Percentiles rank a stretch among this genome's conserved stretches.
Conservation (phyloP, 2,888 invertebrate genomes). For the Cephus spinipes region DNA sequence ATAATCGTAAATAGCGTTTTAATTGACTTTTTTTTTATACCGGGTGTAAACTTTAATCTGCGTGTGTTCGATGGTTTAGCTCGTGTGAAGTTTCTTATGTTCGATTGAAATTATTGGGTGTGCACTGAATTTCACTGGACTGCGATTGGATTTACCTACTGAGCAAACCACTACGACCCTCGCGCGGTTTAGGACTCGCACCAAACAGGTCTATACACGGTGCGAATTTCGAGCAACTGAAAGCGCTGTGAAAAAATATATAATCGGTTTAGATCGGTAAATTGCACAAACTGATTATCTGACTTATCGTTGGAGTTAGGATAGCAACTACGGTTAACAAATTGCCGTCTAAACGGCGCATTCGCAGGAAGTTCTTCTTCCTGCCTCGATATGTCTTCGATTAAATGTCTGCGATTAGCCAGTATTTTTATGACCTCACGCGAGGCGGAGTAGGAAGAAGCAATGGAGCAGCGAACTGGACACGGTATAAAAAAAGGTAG, state of each 20-base stretch:
- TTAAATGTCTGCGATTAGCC: not conserved
- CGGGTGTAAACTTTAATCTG: too few relatives aligned
- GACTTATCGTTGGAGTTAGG: not conserved
- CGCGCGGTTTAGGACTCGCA: not conserved
- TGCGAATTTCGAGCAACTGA: not conserved
- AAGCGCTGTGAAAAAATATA: not conserved
- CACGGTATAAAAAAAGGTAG: not conserved
- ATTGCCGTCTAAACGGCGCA: not conserved
- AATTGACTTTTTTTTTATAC: not conserved
- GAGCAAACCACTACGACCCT: not conserved
- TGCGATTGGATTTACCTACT: not conserved
- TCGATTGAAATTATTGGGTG: not conserved
- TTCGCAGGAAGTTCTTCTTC: not conserved
- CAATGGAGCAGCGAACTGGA: not conserved
- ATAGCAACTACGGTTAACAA: not conserved
- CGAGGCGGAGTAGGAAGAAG: not conserved
- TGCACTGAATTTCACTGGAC: not conserved
- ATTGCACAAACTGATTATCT: not conserved
- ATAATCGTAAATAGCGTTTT: not conserved
- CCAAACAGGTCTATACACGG: too few relatives aligned
- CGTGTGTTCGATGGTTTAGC: not conserved
- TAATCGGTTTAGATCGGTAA: not conserved
- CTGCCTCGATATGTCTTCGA: not conserved
- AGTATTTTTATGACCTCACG: conserved; percentile 9
- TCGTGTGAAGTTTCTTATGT: not conserved